Evolutionary conservation across 2,797 vertebrate species (phyloP), one percentile per base, ranked within the genome.

Genomic region (Ctenosaura bakeri): DNA sequence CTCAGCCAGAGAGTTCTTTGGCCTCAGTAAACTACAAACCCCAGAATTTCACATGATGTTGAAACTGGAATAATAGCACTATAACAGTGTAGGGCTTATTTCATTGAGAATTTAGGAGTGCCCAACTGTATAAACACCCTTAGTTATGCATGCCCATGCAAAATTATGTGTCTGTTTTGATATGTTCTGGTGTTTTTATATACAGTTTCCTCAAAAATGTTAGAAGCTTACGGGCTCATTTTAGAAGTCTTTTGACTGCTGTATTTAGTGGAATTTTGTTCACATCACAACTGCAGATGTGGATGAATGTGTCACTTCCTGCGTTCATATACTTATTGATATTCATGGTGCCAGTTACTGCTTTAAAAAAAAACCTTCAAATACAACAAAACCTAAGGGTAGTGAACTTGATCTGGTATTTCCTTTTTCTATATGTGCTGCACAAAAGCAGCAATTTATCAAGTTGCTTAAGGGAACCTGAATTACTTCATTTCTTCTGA

Each of bases 401-500:
- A 81, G 24, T 50, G 35, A 76, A 52, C 77, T 77, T n/a, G 4
- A 13, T 8, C 4, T 87, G 78, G 7, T 50, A 22, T 1, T 81
- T 92, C 12, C 76, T 84, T 73, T 9, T 50, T 42, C 18, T 42
- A 86, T 76, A 50, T 50, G 0, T 77, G 5, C 87, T 54, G 64
- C 74, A 89, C 9, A 6, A 69, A 91, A 77, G 62, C 10, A 0
- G 24, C 78, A 3, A 85, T 92, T 88, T 32, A 10, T 35, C 56
- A 59, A 24, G 9, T 0, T 1, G 38, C 56, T 90, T 77, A 93
- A 93, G 86, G 38, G 0, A 89, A 35, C n/a, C 26, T 85, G 84
- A 89, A 87, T 89, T 14, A 10, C 89, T 16, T 90, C 84, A 22
- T 38, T 92, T 94, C 83, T 90, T 62, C 1, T 82, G 29, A 91